Conservation (phyloP, 2,113 vertebrate genomes). For the Sebastes fasciatus region DNA sequence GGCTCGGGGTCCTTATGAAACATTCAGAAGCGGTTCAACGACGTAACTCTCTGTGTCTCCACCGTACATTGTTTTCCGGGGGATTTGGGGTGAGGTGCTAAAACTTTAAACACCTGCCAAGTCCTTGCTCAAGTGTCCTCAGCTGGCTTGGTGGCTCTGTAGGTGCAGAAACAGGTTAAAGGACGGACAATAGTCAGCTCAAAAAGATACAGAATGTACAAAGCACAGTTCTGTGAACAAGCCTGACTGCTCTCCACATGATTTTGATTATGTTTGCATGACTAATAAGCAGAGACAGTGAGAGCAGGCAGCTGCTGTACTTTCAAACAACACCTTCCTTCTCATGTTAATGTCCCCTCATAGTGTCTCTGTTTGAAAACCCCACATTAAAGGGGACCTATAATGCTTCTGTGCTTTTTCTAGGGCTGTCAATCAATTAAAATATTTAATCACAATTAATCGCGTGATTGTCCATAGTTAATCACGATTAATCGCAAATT, state of each 20-base stretch:
- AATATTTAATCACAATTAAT: too few species aligned
- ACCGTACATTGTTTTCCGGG: slow-evolving; percentile 61
- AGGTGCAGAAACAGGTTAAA: neutral
- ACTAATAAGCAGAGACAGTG: slow-evolving; percentile 32
- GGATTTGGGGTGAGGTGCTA: slow-evolving; percentile 45
- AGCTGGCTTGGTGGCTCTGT: slow-evolving; percentile 28
- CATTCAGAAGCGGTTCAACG: slow-evolving; percentile 68
- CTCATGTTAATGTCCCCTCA: slow-evolving; percentile 34
- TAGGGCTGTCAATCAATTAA: too few species aligned
- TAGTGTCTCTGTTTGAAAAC: slow-evolving; percentile 34
- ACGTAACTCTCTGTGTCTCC: slow-evolving; percentile 41
- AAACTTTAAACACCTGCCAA: slow-evolving; percentile 73
- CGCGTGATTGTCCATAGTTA: too few species aligned
- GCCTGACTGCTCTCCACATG: neutral
- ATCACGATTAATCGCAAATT: too few species aligned
- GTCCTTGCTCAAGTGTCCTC: slow-evolving; percentile 44
- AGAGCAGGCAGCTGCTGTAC: slow-evolving; percentile 30
- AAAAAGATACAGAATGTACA: neutral
- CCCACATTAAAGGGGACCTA: too few species aligned
- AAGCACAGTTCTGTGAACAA: neutral
- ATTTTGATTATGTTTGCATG: slow-evolving; percentile 31
- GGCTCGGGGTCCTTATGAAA: slow-evolving; percentile 73
- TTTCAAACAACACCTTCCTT: slow-evolving; percentile 32
- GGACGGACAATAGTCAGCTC: neutral
- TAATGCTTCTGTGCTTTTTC: too few species aligned